A percentile compares a stretch with the other conserved stretches of the same genome.
Evolutionary conservation across 2,797 vertebrate species (phyloP).

Genomic region (Rhyacichthys aspro): DNA sequence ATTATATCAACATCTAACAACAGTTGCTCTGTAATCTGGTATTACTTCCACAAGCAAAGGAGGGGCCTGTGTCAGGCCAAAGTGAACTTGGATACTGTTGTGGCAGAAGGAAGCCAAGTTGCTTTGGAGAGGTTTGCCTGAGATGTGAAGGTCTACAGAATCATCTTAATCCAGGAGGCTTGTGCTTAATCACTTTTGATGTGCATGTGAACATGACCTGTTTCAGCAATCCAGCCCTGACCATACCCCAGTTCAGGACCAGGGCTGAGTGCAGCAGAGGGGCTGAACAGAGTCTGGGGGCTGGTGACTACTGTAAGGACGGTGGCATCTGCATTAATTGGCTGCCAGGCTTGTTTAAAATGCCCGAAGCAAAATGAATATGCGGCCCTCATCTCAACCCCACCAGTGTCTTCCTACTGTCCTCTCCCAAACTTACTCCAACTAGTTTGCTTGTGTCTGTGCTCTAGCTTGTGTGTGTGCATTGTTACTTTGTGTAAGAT

Average conservation of each 20-base stretch:
- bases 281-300: constrained; percentile 9
- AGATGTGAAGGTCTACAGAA: constrained; percentile 72
- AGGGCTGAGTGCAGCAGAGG: constrained; percentile 37
- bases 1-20: constrained; percentile 87
- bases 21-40: constrained; percentile 87
- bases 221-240: constrained; percentile 62
- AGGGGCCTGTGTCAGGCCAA: constrained; percentile 73
- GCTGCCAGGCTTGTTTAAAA: constrained; percentile 62
- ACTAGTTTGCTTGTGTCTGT: constrained; percentile 22
- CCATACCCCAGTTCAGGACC: constrained; percentile 64
- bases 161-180: constrained; percentile 75
- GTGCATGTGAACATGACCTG: constrained; percentile 75
- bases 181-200: constrained; percentile 78
- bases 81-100: constrained; percentile 78
- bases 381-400: constrained; percentile 29
- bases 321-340: constrained; percentile 58
- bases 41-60: constrained; percentile 83
- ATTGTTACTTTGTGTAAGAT: constrained; percentile 67
- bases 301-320: neutral
- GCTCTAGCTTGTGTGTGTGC: constrained; percentile 44
- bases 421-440: constrained; percentile 36
- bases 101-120: constrained; percentile 72
- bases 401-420: constrained; percentile 55
- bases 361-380: constrained; percentile 62
- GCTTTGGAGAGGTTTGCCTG: constrained; percentile 70